Conservation (phyloP, 2,797 vertebrate genomes). For the Rhincodon typus region DNA sequence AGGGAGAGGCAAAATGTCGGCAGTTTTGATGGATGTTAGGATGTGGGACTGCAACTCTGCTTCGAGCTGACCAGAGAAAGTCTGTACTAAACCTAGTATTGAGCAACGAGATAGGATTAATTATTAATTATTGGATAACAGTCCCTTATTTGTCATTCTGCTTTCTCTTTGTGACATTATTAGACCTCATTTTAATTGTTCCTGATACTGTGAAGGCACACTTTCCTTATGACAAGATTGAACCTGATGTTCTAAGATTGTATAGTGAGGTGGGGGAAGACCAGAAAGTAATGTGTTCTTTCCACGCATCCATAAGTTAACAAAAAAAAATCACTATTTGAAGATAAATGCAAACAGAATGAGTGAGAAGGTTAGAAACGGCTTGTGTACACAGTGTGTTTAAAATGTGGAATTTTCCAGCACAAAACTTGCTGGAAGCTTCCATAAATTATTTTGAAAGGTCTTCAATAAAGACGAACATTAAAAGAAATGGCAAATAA, state of each 20-base stretch:
- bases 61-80: no score
- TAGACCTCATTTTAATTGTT: neutral
- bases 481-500: neutral
- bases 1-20: neutral
- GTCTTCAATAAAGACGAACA: constrained; percentile 16
- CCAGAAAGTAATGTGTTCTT: neutral
- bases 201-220: neutral
- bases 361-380: neutral
- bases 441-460: neutral
- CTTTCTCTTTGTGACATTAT: neutral
- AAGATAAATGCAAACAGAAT: neutral
- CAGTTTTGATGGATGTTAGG: neutral
- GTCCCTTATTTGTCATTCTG: neutral
- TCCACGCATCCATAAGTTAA: neutral
- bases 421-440: no score
- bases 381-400: neutral
- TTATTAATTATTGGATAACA: neutral
- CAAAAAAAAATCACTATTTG: neutral
- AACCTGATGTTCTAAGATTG: neutral
- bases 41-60: no score
- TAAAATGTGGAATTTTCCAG: neutral
- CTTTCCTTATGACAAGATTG: neutral
- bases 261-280: neutral
- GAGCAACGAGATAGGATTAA: neutral
- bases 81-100: no score